These are phyloP conservation scores for Dreissena rostriformis DNA, from an alignment of 1,140 invertebrate species.

Conservation along the genomic window DNA sequence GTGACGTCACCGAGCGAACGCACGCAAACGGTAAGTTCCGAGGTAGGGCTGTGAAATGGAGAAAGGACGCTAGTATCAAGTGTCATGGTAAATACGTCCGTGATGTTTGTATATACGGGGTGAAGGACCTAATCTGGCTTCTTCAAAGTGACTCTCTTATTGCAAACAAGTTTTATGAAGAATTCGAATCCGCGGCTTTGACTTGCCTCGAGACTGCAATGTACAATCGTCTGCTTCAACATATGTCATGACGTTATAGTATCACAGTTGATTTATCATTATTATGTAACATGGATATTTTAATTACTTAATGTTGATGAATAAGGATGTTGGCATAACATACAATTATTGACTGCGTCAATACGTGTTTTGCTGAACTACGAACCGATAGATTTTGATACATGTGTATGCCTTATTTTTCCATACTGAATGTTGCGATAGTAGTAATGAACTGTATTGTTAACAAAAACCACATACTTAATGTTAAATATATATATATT, in stretches of 20 bases:
- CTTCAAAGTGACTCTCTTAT: constrained; percentile 14
- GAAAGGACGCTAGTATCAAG: background rate
- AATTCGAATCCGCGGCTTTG: constrained; percentile 13
- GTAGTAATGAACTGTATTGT: no score
- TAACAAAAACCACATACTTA: no score
- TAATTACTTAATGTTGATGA: no score
- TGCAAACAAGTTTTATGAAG: constrained; percentile 47
- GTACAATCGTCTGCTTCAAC: background rate
- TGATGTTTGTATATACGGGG: constrained; percentile 31
- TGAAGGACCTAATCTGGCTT: constrained; percentile 19
- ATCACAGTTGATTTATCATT: no score
- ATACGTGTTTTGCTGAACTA: no score
- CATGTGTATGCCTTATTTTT: no score
- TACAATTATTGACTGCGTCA: no score
- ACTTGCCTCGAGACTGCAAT: constrained; percentile 31
- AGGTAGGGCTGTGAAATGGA: constrained; percentile 39
- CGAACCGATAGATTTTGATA: no score
- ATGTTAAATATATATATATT: no score
- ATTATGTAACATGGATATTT: no score
- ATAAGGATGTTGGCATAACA: no score
- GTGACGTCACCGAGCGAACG: background rate
- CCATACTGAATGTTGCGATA: no score
- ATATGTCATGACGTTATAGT: background rate
- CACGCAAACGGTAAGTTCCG: background rate
- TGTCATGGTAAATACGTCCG: constrained; percentile 32